Percentiles rank a stretch among this genome's conserved stretches.
Conservation (phyloP, 2,888 invertebrate genomes). For the Leptarthrus brevirostris region DNA sequence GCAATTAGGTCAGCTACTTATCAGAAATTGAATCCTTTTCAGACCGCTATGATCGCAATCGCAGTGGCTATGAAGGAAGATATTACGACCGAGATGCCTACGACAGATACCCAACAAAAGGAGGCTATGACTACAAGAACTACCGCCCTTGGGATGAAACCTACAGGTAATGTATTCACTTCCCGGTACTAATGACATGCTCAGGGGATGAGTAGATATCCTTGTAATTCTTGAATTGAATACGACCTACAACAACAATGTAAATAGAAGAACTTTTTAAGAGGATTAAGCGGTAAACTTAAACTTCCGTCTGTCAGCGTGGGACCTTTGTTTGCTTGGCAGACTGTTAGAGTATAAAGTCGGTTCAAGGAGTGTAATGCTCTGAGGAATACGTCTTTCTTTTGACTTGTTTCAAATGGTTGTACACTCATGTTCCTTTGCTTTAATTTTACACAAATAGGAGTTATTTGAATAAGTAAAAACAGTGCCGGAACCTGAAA, state of each 20-base stretch:
- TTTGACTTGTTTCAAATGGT: too few species aligned
- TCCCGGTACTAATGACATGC: conserved; percentile 12
- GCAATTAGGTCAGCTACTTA: conserved; percentile 8
- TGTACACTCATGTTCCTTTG: too few species aligned
- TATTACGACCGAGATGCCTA: conserved; percentile 61
- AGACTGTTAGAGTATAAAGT: conserved; percentile 18
- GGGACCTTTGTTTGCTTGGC: conserved; percentile 3
- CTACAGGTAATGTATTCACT: conserved; percentile 63
- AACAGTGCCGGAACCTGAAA: too few species aligned
- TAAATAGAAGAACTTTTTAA: conserved; percentile 2
- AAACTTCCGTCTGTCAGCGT: conserved; percentile 4
- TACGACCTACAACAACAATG: neutral
- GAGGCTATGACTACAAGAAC: conserved; percentile 64
- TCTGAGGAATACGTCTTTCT: neutral
- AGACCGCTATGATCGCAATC: conserved; percentile 64
- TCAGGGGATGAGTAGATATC: neutral
- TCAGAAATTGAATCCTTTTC: conserved; percentile 24
- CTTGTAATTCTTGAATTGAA: neutral
- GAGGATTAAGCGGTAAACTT: conserved; percentile 6
- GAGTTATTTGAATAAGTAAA: too few species aligned
- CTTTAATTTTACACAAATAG: too few species aligned
- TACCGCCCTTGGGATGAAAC: conserved; percentile 67
- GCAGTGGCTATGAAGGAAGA: conserved; percentile 56
- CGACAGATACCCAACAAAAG: conserved; percentile 63
- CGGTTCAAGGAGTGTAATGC: neutral